These are phyloP conservation scores for Axis porcinus DNA, from an alignment of 2,113 vertebrate genomes.

Conservation along the genomic window DNA sequence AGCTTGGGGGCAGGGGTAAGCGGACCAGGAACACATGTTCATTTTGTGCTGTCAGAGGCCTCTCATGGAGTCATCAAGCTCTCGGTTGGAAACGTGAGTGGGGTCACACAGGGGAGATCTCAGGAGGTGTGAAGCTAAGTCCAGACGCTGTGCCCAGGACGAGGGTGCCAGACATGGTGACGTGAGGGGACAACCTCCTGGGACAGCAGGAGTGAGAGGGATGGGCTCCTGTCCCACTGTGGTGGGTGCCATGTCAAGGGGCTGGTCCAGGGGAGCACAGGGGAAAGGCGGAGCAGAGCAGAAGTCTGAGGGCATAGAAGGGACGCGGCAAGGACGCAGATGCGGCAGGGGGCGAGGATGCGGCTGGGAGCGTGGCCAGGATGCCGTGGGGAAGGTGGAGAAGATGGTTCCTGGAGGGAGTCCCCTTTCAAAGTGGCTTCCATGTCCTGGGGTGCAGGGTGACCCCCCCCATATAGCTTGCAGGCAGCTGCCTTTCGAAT, in stretches of 20 bases:
- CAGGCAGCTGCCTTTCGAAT: background rate
- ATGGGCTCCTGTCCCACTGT: too few species aligned
- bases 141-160: rapidly evolving
- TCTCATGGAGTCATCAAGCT: rapidly evolving
- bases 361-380: rapidly evolving
- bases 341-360: rapidly evolving
- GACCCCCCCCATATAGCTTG: background rate
- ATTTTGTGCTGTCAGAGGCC: background rate
- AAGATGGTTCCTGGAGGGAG: background rate
- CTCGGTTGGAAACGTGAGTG: background rate
- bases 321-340: rapidly evolving
- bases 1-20: background rate
- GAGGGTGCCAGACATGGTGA: background rate
- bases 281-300: background rate
- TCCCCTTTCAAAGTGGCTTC: background rate
- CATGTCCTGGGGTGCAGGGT: background rate
- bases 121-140: background rate
- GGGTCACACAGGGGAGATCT: background rate
- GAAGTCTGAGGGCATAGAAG: rapidly evolving
- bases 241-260: background rate
- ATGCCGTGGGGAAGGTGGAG: background rate
- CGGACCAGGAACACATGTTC: rapidly evolving
- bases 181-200: background rate
- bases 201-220: background rate
- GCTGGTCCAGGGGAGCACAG: rapidly evolving